phyloP scores from a whole-genome alignment of 2,113 vertebrate genomes.

The Bambusicola thoracicus region DNA sequence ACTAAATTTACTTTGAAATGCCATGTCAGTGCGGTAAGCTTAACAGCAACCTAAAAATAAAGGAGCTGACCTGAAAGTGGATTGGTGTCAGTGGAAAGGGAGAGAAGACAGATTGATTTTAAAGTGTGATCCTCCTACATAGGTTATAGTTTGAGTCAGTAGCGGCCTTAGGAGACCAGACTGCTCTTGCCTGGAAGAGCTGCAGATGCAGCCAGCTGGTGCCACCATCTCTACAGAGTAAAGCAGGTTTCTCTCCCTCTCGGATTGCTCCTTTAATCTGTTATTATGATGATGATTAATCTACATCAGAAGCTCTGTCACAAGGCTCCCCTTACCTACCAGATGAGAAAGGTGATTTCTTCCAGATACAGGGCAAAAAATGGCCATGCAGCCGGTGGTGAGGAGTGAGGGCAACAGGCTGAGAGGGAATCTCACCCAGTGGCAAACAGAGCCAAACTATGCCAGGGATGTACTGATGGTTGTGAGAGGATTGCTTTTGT shows the following conservation, averaged over 20 bases:
- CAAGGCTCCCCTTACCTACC: background rate
- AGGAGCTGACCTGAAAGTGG: background rate
- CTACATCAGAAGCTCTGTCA: background rate
- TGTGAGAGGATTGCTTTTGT: background rate
- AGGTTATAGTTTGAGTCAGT: background rate
- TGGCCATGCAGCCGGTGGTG: rapidly evolving
- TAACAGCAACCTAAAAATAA: background rate
- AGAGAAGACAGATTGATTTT: background rate
- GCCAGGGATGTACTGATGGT: background rate
- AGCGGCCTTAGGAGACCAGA: background rate
- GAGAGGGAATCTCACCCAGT: background rate
- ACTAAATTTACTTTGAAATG: background rate
- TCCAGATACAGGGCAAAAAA: background rate
- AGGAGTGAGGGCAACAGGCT: background rate
- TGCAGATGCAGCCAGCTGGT: background rate
- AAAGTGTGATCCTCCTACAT: background rate
- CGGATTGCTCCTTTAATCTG: background rate
- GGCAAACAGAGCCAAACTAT: background rate
- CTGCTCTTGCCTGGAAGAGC: background rate
- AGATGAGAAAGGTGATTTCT: background rate
- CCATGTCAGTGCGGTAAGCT: background rate
- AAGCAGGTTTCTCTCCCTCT: background rate
- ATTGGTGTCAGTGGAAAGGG: background rate
- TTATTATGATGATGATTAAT: background rate
- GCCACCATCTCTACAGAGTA: background rate